Base-by-base conservation (phyloP, 30 jellyfish, hydroid and myxozoan genomes). In the Mastigias papua region DNA sequence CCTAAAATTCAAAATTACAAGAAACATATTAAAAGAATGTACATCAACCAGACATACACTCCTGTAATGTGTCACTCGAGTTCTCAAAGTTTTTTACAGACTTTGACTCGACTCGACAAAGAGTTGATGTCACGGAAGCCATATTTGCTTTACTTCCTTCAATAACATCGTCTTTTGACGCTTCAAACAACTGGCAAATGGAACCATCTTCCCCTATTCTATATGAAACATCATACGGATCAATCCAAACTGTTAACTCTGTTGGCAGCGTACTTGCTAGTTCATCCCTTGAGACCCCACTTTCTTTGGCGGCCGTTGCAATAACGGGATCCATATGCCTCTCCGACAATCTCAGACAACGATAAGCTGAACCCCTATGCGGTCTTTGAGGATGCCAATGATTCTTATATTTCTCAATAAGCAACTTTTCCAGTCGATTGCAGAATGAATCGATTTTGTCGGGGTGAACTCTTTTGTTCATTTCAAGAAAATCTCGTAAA, bases 181-280 rank as follows among this genome's bases (percentile, higher is more conserved):
- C 78, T 57, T 69, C 84, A 50, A 88, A 79, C 74, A 88, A 81
- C 69, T 51, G 86, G 86, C 99, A 95, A 54, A 95, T 95, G 62
- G 99, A 95, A 48, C 99, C 99, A 19, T 95, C 99, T 69, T 95
- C 99, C 20, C 99, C 99, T 61, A 95, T 95, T 57, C 99, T 89
- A 88, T 95, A 95, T 15, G 98, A 78, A 4, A 95, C 99, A 16
- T 95, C 99, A 48, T 61, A 71, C 27, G 99, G 99, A 78, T 95
- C 99, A 21, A 95, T 95, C 99, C 99, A 95, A 73, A 95, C 84
- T 32, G 99, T 95, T 8, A 95, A 76, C 51, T 95, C 99, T 66
- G 92, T 80, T 29, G 99, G 99, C 48, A 95, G 86, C 27, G 90
- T 79, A 23, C 89, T 70, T 25, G 70, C 49, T 30, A 95, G 78